Conservation (phyloP, 2,797 vertebrate species). For the Tolypeutes matacus region DNA sequence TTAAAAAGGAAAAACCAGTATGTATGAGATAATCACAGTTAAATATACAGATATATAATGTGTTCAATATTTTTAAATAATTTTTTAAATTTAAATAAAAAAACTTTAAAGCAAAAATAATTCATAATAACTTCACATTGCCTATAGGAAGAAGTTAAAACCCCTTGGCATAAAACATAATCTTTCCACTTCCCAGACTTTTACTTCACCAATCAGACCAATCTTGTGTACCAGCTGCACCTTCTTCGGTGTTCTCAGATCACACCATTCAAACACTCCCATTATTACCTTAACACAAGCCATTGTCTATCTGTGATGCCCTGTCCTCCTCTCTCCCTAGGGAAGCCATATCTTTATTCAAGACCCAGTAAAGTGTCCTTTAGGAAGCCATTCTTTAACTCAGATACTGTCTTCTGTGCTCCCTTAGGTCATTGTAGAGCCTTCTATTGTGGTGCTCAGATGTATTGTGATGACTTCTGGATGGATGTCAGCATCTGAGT, state of each 20-base stretch:
- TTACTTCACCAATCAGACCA: background rate
- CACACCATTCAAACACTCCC: background rate
- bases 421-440: background rate
- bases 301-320: background rate
- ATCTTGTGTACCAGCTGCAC: background rate
- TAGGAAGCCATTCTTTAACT: slow-evolving; percentile 11
- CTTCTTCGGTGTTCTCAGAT: background rate
- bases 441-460: background rate
- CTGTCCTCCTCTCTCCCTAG: background rate
- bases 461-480: background rate
- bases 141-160: slow-evolving; percentile 3
- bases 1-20: background rate
- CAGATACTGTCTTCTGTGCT: background rate
- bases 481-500: background rate
- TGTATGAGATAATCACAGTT: background rate
- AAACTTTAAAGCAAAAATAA: background rate
- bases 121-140: background rate
- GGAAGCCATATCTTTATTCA: background rate
- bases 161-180: background rate
- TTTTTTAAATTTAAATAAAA: background rate
- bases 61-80: background rate
- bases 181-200: background rate
- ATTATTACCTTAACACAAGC: background rate
- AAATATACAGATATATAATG: background rate
- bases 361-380: background rate